Evolutionary conservation across 30 jellyfish, hydroid and myxozoan genomes (phyloP).

Genomic region (Aurelia coerulea): DNA sequence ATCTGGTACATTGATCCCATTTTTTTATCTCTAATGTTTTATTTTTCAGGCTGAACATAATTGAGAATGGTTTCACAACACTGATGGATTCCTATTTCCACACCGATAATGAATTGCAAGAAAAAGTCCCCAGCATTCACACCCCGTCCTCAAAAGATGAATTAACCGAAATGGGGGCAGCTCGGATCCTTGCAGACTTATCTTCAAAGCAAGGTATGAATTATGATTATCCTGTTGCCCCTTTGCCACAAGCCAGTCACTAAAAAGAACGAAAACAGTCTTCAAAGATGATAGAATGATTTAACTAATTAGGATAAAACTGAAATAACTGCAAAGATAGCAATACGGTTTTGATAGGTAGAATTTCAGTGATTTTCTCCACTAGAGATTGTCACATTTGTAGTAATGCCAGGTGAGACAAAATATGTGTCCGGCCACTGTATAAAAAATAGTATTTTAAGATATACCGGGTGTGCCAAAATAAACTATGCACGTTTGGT

Average conservation of each 20-base stretch:
- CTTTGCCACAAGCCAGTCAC: not conserved
- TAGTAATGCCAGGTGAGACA: too few relatives aligned
- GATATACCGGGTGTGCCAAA: too few relatives aligned
- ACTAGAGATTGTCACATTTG: too few relatives aligned
- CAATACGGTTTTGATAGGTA: not conserved
- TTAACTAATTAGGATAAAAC: not conserved
- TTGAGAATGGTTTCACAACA: not conserved
- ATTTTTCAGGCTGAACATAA: too few relatives aligned
- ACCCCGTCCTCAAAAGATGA: conserved; percentile 37
- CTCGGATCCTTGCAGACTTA: conserved; percentile 64
- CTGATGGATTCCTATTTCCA: conserved; percentile 30
- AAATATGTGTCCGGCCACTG: too few relatives aligned
- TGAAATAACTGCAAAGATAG: too few relatives aligned
- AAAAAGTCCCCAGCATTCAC: conserved; percentile 19
- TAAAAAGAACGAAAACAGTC: too few relatives aligned
- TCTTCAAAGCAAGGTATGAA: conserved; percentile 25
- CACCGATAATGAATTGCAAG: conserved; percentile 15
- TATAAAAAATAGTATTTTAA: too few relatives aligned
- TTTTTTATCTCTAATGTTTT: too few relatives aligned
- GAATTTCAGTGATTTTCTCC: not conserved
- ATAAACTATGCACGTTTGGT: too few relatives aligned
- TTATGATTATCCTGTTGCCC: conserved; percentile 18
- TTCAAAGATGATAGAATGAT: too few relatives aligned
- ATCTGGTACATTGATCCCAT: too few relatives aligned
- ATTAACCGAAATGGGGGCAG: conserved; percentile 67